Evolutionary conservation across 2,113 vertebrate genomes (phyloP).

Genomic region (Micronycteris hirsuta): DNA sequence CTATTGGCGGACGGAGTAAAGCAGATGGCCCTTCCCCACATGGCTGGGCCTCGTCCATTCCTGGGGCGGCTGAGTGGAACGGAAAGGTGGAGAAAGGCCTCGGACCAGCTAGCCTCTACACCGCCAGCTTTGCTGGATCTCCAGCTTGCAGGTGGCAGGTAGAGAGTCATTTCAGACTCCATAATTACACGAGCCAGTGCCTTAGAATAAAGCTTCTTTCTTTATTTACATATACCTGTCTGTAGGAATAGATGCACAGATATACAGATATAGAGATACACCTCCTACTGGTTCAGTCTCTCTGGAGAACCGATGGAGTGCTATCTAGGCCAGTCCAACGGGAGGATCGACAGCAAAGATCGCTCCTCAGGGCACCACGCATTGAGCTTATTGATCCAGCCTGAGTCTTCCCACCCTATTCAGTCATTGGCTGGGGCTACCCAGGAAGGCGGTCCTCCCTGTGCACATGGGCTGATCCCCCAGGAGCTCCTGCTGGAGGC

Average conservation of each 20-base stretch:
- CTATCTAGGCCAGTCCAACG: background rate
- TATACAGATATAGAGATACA: background rate
- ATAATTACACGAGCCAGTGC: no score
- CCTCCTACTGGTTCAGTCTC: background rate
- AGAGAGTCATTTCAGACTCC: no score
- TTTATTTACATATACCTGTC: no score
- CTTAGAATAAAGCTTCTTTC: no score
- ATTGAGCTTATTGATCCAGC: background rate
- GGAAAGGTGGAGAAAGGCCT: no score
- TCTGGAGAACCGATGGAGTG: no score
- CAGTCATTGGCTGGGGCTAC: no score
- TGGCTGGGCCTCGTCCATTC: no score
- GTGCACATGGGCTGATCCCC: background rate
- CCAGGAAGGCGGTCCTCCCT: background rate
- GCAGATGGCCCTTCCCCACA: background rate
- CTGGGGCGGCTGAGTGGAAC: no score
- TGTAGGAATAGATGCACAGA: background rate
- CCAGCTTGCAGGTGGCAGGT: background rate
- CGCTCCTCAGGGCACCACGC: background rate
- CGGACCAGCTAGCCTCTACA: no score
- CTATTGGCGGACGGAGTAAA: background rate
- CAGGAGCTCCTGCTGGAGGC: background rate
- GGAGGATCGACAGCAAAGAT: background rate
- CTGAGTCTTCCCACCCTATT: background rate
- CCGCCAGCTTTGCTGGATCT: background rate